phyloP scores from a whole-genome alignment of 2,113 vertebrate species.

The Coptodon rendalli region DNA sequence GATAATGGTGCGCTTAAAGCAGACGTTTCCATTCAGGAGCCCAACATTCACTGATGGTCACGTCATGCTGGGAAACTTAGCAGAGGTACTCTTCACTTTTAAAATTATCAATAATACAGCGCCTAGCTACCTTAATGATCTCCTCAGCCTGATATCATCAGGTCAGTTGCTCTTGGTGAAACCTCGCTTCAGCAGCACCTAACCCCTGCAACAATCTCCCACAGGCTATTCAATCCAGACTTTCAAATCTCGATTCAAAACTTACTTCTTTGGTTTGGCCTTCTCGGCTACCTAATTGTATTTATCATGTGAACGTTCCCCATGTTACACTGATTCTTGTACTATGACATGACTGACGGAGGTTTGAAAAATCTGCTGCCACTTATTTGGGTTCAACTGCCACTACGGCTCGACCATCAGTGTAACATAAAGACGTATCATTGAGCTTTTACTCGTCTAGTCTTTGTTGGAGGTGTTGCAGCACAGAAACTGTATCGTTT shows the following conservation, averaged over 20 bases:
- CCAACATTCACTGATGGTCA: neutral
- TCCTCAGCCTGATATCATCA: neutral
- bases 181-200: neutral
- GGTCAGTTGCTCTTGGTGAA: neutral
- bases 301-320: neutral
- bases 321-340: neutral
- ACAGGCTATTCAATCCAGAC: neutral
- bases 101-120: neutral
- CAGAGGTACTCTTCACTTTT: neutral
- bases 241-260: neutral
- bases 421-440: neutral
- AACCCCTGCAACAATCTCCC: neutral
- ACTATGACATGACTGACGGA: neutral
- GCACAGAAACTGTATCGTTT: neutral
- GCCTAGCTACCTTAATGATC: neutral
- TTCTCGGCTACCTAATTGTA: neutral
- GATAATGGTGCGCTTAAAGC: neutral
- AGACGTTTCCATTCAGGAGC: neutral
- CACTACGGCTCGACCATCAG: rapidly evolving
- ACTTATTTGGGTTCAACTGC: neutral
- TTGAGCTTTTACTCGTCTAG: neutral
- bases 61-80: neutral
- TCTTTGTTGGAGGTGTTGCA: neutral
- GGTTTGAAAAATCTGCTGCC: neutral
- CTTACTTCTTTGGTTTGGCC: neutral